Conservation (phyloP, 2,113 vertebrate genomes). For the Suricata suricatta region DNA sequence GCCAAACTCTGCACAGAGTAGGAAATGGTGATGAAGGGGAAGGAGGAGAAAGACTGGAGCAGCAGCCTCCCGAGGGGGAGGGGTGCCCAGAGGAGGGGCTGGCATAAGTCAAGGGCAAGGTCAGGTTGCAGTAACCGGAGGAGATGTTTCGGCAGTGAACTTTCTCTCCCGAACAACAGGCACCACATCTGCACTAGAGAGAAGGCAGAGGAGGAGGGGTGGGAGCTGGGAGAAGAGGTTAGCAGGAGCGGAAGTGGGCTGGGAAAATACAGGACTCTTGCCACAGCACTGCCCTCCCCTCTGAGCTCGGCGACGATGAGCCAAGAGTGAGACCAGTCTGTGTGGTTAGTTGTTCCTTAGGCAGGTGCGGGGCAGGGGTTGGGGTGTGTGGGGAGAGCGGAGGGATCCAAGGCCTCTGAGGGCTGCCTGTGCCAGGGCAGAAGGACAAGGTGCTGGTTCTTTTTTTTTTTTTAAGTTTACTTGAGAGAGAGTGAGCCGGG, state of each 20-base stretch:
- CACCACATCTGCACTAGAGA: not conserved
- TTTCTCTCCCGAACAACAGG: not conserved
- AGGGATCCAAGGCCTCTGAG: not conserved
- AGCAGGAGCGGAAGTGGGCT: not conserved
- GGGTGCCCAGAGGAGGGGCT: not conserved
- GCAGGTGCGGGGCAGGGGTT: not conserved
- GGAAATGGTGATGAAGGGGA: not conserved
- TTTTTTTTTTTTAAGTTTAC: no score
- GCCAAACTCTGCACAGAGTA: not conserved
- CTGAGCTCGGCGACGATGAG: not conserved
- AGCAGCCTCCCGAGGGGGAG: not conserved
- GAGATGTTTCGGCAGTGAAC: not conserved
- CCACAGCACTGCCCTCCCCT: not conserved
- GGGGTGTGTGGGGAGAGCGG: not conserved
- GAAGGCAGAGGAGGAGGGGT: not conserved
- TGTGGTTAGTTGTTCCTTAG: rapidly evolving
- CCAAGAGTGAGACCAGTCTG: not conserved
- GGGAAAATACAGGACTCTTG: not conserved
- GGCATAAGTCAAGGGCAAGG: not conserved
- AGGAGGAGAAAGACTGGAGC: not conserved
- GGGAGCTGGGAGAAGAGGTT: not conserved
- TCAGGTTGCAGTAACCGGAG: no score
- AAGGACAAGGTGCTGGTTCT: not conserved
- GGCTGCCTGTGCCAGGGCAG: not conserved
- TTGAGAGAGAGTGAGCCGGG: no score